Percentiles rank a stretch among this genome's conserved stretches.
These are phyloP conservation scores for Chymomyza caudatula DNA, from an alignment of 2,888 invertebrate genomes.

Conservation along the genomic window DNA sequence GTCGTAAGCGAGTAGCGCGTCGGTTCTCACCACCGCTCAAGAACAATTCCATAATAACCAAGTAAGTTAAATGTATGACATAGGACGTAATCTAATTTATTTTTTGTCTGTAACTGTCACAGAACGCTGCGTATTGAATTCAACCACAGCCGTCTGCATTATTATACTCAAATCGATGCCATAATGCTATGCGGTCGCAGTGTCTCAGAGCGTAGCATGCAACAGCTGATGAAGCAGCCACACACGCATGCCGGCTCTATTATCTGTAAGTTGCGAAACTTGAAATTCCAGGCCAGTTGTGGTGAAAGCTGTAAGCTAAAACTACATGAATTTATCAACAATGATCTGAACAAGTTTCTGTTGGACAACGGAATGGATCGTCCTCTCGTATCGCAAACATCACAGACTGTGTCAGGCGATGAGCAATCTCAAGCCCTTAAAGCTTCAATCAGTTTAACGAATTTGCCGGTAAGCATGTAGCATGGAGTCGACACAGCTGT, in stretches of 20 bases:
- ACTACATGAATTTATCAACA: slow-evolving; percentile 74
- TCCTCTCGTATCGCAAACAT: slow-evolving; percentile 27
- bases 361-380: slow-evolving; percentile 38
- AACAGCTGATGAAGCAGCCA: slow-evolving; percentile 59
- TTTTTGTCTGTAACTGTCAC: slow-evolving; percentile 49
- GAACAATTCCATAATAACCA: slow-evolving; percentile 79
- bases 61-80: slow-evolving; percentile 76
- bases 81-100: background rate
- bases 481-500: no score
- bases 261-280: slow-evolving; percentile 73
- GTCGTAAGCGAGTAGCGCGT: slow-evolving; percentile 79
- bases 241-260: slow-evolving; percentile 71
- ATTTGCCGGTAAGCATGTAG: slow-evolving; percentile 76
- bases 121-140: slow-evolving; percentile 91
- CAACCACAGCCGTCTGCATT: slow-evolving; percentile 87
- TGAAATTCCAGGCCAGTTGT: slow-evolving; percentile 74
- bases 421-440: background rate
- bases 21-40: slow-evolving; percentile 87
- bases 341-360: slow-evolving; percentile 76
- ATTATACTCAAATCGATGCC: slow-evolving; percentile 93
- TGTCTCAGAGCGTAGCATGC: slow-evolving; percentile 62
- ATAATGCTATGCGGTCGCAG: slow-evolving; percentile 86
- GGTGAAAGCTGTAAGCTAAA: slow-evolving; percentile 68
- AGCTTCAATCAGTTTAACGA: slow-evolving; percentile 53
- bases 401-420: slow-evolving; percentile 3